Conservation (phyloP, 2,113 vertebrate genomes). For the Alces alces region DNA sequence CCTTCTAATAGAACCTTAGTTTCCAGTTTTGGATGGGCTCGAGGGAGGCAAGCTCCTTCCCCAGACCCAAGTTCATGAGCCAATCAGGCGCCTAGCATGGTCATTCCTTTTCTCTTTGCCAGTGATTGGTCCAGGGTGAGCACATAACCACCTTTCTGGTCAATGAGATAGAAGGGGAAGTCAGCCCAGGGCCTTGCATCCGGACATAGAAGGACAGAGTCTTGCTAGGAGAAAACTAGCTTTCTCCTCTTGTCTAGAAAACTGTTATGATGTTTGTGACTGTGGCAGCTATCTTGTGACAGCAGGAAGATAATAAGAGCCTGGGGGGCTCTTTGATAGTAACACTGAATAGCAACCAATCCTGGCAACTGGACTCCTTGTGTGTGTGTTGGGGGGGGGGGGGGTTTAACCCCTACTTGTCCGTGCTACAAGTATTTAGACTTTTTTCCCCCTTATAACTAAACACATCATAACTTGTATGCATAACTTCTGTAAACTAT, state of each 20-base stretch:
- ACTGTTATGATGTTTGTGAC: slow-evolving; percentile 8
- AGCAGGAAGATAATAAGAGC: slow-evolving; percentile 44
- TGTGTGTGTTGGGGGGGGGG: neutral
- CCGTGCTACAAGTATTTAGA: neutral
- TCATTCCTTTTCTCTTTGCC: neutral
- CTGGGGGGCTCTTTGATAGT: slow-evolving; percentile 18
- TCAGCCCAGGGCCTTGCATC: neutral
- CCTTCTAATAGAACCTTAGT: neutral
- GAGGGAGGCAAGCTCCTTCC: neutral
- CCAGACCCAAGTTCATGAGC: neutral
- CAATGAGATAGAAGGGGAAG: neutral
- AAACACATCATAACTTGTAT: neutral
- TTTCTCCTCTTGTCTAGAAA: slow-evolving; percentile 32
- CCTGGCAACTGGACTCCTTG: neutral
- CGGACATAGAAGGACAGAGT: neutral
- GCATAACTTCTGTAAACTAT: neutral
- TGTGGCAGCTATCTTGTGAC: slow-evolving; percentile 31
- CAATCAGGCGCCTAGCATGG: neutral
- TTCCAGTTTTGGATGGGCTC: neutral
- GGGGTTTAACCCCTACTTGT: neutral
- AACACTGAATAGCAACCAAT: slow-evolving; percentile 33
- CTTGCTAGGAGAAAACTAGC: slow-evolving; percentile 24
- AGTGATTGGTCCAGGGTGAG: neutral
- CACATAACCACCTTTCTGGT: neutral
- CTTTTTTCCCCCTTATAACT: neutral